phyloP scores from a whole-genome alignment of 2,888 invertebrate genomes.

The Phortica okadai region DNA sequence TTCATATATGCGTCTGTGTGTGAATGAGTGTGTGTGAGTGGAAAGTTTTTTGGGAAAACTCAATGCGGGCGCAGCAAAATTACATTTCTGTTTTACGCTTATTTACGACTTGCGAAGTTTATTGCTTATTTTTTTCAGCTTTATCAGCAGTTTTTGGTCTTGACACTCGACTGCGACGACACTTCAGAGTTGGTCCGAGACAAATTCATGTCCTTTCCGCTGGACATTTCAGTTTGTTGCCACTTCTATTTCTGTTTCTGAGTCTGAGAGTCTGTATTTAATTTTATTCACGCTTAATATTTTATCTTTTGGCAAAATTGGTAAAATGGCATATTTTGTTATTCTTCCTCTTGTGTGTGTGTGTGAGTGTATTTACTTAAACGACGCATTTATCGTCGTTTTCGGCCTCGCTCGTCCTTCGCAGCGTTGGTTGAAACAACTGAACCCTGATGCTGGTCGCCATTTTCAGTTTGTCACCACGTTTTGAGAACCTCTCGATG shows the following conservation, averaged over 20 bases:
- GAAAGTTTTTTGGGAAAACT: conserved; percentile 18
- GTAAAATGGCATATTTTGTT: conserved; percentile 68
- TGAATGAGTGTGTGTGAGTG: background rate
- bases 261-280: conserved; percentile 57
- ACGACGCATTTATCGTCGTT: conserved; percentile 17
- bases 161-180: background rate
- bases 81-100: conserved; percentile 39
- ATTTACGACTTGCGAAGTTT: conserved; percentile 56
- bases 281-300: conserved; percentile 63
- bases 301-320: conserved; percentile 56
- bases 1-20: background rate
- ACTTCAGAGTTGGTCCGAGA: too few relatives aligned
- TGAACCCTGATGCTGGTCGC: conserved; percentile 40
- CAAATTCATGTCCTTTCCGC: too few relatives aligned
- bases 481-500: conserved; percentile 64
- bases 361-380: conserved; percentile 16
- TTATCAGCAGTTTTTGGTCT: conserved; percentile 62
- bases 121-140: conserved; percentile 47
- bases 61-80: background rate
- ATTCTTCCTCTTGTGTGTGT: conserved; percentile 15
- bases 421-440: conserved; percentile 35
- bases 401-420: conserved; percentile 10
- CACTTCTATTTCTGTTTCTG: too few relatives aligned
- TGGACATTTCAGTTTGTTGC: too few relatives aligned
- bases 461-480: conserved; percentile 43